Base-by-base conservation (phyloP, 2,888 invertebrate genomes). In the Altica lythri region DNA sequence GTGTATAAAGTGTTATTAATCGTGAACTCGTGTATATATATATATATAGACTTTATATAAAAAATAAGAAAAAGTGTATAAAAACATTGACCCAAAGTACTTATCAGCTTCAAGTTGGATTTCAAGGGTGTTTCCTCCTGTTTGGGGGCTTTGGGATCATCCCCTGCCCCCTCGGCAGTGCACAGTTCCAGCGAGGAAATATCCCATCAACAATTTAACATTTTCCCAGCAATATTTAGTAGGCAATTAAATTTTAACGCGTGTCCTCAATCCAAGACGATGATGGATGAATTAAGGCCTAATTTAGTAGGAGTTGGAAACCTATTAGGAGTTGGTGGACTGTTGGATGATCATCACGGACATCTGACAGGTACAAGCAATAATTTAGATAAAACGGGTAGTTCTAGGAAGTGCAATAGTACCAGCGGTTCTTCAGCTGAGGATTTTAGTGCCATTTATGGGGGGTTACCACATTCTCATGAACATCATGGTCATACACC, bases 151-250 rank as follows among this genome's bases (percentile, higher is more conserved):
- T 75, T 80, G 78, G 81, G 77, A 78, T 79, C 78, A 75, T 81
- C 80, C 78, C 77, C 78, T 79, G 79, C 79, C 81, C 80, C 78
- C 74, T 66, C 66, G 69, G 70, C 66, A 69, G 70, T 61, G 17
- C 64, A 65, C 45, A 69, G 74, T 40, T 69, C 74, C 12, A 53
- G 73, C 79, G 69, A 83, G 81, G 68, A 78, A 80, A 72, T 80
- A 79, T 69, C 81, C 67, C 86, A 86, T 62, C 90, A 90, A 75
- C 91, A 91, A 80, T 92, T 92, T 81, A 92, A 92, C 81, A 92
- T 92, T 72, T 92, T 92, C 78, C 92, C 92, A 69, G 92, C 92
- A 57, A 92, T 92, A 75, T 92, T 92, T 78, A 91, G 91, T 80
- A 82, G 92, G 61, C 92, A 92, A 78, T 82, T 92, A 67, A 92